Evolutionary conservation across 2,797 vertebrate genomes (phyloP).

Genomic region (Thaleichthys pacificus): DNA sequence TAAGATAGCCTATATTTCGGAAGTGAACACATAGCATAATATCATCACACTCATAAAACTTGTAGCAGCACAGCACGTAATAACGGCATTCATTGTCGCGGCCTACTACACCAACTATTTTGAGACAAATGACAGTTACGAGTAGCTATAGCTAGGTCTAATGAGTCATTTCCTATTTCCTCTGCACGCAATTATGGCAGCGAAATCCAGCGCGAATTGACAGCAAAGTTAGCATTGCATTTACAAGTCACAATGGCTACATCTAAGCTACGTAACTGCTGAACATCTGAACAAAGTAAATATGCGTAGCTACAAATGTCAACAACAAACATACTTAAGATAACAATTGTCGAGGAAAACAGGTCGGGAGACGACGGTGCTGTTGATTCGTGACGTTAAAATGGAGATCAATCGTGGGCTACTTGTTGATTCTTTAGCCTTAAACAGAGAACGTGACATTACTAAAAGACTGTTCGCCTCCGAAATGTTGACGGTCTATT

Average conservation of each 20-base stretch:
- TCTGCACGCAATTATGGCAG: slow-evolving; percentile 29
- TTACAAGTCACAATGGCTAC: not conserved
- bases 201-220: slow-evolving; percentile 37
- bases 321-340: slow-evolving; percentile 28
- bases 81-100: too few relatives aligned
- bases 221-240: slow-evolving; percentile 19
- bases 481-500: not conserved
- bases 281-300: not conserved
- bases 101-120: too few relatives aligned
- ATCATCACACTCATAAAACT: too few relatives aligned
- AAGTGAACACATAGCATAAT: too few relatives aligned
- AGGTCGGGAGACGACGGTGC: slow-evolving; percentile 53
- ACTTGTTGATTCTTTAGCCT: slow-evolving; percentile 64
- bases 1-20: too few relatives aligned
- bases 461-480: not conserved
- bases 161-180: slow-evolving; percentile 65
- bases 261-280: not conserved
- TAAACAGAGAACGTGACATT: not conserved
- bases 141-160: not conserved
- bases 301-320: slow-evolving; percentile 14
- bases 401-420: slow-evolving; percentile 32
- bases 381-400: slow-evolving; percentile 55
- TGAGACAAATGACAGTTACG: too few relatives aligned
- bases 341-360: slow-evolving; percentile 51
- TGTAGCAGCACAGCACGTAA: too few relatives aligned